These are phyloP conservation scores for Brienomyrus brachyistius DNA, from an alignment of 2,113 vertebrate genomes.

Conservation along the genomic window DNA sequence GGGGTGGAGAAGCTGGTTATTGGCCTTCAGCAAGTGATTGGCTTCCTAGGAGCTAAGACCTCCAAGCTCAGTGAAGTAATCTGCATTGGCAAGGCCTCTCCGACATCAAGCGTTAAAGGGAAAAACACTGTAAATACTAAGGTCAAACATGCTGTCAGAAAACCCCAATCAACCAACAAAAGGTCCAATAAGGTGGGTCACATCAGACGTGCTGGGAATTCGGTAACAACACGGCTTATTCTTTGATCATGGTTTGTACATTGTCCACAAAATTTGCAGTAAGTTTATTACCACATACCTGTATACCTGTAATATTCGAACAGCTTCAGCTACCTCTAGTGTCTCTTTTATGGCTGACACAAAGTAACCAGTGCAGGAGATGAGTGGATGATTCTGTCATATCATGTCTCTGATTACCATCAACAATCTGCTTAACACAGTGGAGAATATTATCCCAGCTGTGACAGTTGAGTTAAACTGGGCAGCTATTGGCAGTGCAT, in stretches of 20 bases:
- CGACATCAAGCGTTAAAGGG: constrained; percentile 24
- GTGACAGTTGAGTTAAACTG: not conserved
- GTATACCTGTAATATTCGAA: not conserved
- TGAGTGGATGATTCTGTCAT: not conserved
- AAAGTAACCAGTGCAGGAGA: not conserved
- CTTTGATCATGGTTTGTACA: not conserved
- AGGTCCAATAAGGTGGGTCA: constrained; percentile 51
- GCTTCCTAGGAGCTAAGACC: constrained; percentile 66
- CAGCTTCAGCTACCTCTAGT: not conserved
- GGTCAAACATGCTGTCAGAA: constrained; percentile 36
- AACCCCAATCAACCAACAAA: constrained; percentile 39
- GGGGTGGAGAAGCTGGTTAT: constrained; percentile 66
- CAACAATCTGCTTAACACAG: not conserved
- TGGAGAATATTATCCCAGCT: not conserved
- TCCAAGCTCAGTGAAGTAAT: constrained; percentile 58
- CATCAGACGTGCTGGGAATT: not conserved
- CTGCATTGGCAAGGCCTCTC: constrained; percentile 40
- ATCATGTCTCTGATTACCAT: not conserved
- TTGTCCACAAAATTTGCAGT: not conserved
- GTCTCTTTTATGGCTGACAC: not conserved
- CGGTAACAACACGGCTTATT: not conserved
- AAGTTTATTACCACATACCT: not conserved
- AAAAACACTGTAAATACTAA: constrained; percentile 12
- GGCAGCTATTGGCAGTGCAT: not conserved
- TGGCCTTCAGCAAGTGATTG: constrained; percentile 69